A percentile compares a stretch with the other conserved stretches of the same genome.
These are phyloP conservation scores for Urechis unicinctus DNA, from an alignment of 2,888 invertebrate genomes.

Conservation along the genomic window DNA sequence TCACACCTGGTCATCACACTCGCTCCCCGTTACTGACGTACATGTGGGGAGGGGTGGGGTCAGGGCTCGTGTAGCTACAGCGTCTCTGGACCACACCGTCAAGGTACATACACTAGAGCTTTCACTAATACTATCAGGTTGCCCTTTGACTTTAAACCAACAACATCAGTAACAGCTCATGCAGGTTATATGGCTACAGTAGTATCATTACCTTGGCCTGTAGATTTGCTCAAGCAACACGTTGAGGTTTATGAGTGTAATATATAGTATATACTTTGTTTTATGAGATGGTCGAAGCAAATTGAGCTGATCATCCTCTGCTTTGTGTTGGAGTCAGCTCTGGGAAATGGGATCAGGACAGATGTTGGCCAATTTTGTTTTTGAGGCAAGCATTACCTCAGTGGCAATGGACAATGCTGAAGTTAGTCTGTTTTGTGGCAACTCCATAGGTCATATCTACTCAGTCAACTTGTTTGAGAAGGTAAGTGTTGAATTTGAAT, in stretches of 20 bases:
- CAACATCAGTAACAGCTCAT: too few species aligned
- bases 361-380: slow-evolving; percentile 67
- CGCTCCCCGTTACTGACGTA: slow-evolving; percentile 72
- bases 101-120: slow-evolving; percentile 55
- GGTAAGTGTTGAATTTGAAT: slow-evolving; percentile 19
- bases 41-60: slow-evolving; percentile 67
- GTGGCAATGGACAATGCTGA: slow-evolving; percentile 67
- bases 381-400: slow-evolving; percentile 64
- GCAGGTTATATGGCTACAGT: too few species aligned
- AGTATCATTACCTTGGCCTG: too few species aligned
- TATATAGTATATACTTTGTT: too few species aligned
- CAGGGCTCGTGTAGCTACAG: slow-evolving; percentile 67
- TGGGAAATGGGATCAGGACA: slow-evolving; percentile 69
- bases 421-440: slow-evolving; percentile 69
- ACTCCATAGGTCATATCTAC: slow-evolving; percentile 65
- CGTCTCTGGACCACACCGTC: slow-evolving; percentile 75
- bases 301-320: too few species aligned
- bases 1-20: slow-evolving; percentile 72
- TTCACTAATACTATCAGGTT: too few species aligned
- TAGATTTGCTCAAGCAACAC: too few species aligned
- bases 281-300: too few species aligned
- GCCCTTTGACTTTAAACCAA: too few species aligned
- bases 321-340: too few species aligned
- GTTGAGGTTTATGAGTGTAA: too few species aligned
- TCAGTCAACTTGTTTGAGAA: slow-evolving; percentile 62